Evolutionary conservation across 2,888 invertebrate genomes (phyloP).

Genomic region (Xestia c-nigrum): DNA sequence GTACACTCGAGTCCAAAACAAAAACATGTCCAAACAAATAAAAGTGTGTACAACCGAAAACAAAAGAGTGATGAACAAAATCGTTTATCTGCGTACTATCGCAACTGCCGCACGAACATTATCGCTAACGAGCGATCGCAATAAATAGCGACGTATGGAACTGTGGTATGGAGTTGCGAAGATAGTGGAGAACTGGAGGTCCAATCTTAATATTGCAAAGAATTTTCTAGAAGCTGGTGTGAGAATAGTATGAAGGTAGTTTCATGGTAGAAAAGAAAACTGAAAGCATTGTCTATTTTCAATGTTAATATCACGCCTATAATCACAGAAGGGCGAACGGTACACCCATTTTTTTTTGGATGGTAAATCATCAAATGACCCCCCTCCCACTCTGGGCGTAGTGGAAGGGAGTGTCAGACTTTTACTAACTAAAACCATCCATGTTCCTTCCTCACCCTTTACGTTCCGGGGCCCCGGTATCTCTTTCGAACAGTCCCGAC

Average conservation of each 20-base stretch:
- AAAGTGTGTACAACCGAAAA: constrained; percentile 58
- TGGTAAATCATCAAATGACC: too few relatives aligned
- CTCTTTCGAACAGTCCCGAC: too few relatives aligned
- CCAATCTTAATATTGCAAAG: neutral
- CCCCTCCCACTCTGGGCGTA: too few relatives aligned
- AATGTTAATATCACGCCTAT: too few relatives aligned
- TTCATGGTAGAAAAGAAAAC: neutral
- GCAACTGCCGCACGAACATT: constrained; percentile 80
- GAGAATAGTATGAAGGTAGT: neutral
- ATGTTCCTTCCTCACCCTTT: too few relatives aligned
- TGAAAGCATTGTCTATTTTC: neutral
- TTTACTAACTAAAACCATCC: too few relatives aligned
- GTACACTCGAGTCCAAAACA: constrained; percentile 53
- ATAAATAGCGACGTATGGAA: constrained; percentile 74
- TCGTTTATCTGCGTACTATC: constrained; percentile 68
- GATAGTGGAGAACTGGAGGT: constrained; percentile 8
- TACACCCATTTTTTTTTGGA: too few relatives aligned
- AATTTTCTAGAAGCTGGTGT: neutral
- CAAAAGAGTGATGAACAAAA: constrained; percentile 69
- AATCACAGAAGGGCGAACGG: too few relatives aligned
- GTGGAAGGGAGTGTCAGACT: too few relatives aligned
- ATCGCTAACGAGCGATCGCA: constrained; percentile 82
- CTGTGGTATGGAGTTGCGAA: constrained; percentile 40
- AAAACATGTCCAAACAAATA: constrained; percentile 67
- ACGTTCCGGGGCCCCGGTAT: too few relatives aligned